Conservation (phyloP, 2,797 vertebrate genomes). For the Gambelia wislizenii region DNA sequence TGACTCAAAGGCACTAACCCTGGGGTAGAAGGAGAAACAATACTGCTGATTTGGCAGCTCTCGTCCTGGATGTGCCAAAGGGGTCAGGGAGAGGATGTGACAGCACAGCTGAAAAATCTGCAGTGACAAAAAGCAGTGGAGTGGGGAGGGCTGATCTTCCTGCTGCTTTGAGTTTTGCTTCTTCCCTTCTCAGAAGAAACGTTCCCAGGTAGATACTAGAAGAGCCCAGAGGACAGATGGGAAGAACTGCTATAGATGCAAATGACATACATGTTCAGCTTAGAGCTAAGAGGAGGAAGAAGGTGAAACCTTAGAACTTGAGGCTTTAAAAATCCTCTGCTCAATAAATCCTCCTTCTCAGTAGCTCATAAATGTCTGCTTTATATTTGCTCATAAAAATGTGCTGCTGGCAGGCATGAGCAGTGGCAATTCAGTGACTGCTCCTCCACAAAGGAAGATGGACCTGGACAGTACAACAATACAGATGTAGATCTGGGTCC, state of each 20-base stretch:
- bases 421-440: neutral
- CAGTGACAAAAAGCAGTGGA: neutral
- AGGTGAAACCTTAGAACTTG: conserved; percentile 45
- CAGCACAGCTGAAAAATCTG: conserved; percentile 7
- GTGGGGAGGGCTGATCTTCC: neutral
- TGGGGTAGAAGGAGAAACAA: conserved; percentile 25
- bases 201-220: neutral
- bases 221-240: conserved; percentile 5
- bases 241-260: conserved; percentile 22
- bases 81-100: conserved; percentile 19
- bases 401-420: conserved; percentile 30
- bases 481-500: conserved; percentile 12
- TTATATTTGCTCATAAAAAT: conserved; percentile 36
- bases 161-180: conserved; percentile 8
- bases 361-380: conserved; percentile 40
- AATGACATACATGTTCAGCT: conserved; percentile 26
- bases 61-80: conserved; percentile 10
- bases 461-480: neutral
- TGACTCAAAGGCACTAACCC: conserved; percentile 22
- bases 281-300: conserved; percentile 11
- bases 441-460: conserved; percentile 1
- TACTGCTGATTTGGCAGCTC: conserved; percentile 31
- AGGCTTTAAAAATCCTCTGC: conserved; percentile 44
- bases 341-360: conserved; percentile 42
- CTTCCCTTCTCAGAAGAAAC: conserved; percentile 6